These are phyloP conservation scores for Apoderus coryli DNA, from an alignment of 2,888 invertebrate species.

Conservation along the genomic window DNA sequence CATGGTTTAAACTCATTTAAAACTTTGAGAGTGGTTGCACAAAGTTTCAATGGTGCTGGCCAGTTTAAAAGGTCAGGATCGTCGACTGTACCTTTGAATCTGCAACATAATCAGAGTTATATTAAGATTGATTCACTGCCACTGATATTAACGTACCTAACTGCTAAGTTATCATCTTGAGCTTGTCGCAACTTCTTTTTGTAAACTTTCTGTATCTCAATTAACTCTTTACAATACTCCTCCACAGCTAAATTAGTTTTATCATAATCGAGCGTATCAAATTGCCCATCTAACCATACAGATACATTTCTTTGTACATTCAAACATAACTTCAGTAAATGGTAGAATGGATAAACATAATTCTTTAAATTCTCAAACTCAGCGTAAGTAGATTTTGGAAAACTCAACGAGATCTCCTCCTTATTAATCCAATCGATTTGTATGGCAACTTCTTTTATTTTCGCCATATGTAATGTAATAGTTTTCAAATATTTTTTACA, in stretches of 20 bases:
- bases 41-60: conserved; percentile 68
- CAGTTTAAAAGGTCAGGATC: conserved; percentile 64
- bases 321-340: conserved; percentile 47
- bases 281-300: conserved; percentile 85
- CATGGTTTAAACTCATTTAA: conserved; percentile 59
- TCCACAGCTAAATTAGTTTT: conserved; percentile 65
- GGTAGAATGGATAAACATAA: conserved; percentile 53
- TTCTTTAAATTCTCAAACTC: conserved; percentile 66
- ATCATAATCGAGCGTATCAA: conserved; percentile 65
- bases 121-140: too few relatives aligned
- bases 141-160: conserved; percentile 23
- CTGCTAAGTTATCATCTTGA: conserved; percentile 50
- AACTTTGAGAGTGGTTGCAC: conserved; percentile 44
- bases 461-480: conserved; percentile 55
- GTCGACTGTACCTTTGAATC: conserved; percentile 43
- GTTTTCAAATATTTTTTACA: conserved; percentile 64
- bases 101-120: conserved; percentile 4
- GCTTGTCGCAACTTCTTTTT: conserved; percentile 64
- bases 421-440: conserved; percentile 75
- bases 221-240: conserved; percentile 60
- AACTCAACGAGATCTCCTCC: conserved; percentile 77
- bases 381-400: conserved; percentile 61
- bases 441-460: conserved; percentile 58
- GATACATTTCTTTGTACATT: conserved; percentile 67
- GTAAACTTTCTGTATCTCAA: conserved; percentile 60